These are phyloP conservation scores for Drosophila nannoptera DNA, from an alignment of 1,140 invertebrate genomes.

Conservation along the genomic window DNA sequence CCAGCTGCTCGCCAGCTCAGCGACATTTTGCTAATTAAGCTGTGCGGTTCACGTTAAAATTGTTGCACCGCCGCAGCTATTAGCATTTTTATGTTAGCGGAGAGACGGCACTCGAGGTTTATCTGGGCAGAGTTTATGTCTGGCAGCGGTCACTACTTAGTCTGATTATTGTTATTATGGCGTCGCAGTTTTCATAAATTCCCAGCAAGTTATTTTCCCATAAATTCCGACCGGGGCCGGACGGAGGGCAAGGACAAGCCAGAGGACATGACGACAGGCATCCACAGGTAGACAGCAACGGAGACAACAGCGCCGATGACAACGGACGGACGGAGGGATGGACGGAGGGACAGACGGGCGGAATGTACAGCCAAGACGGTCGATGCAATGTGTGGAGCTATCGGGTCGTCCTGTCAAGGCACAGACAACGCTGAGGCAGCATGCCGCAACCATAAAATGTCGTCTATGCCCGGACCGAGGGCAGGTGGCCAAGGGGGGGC, in stretches of 20 bases:
- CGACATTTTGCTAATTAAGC: constrained; percentile 76
- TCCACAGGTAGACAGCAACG: neutral
- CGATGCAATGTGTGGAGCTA: neutral
- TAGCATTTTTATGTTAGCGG: constrained; percentile 60
- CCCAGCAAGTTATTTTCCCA: constrained; percentile 75
- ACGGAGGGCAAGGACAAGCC: constrained; percentile 22
- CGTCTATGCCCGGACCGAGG: constrained; percentile 40
- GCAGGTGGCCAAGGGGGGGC: neutral
- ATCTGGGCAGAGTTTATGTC: constrained; percentile 73
- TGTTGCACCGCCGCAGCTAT: constrained; percentile 42
- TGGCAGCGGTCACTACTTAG: constrained; percentile 76
- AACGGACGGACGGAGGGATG: neutral
- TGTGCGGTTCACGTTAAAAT: constrained; percentile 66
- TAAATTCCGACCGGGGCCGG: constrained; percentile 53
- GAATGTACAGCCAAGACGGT: constrained; percentile 8
- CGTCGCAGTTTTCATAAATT: constrained; percentile 77
- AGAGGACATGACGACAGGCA: constrained; percentile 18
- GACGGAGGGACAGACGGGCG: constrained; percentile 21
- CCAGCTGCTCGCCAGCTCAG: neutral
- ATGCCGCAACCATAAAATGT: constrained; percentile 36
- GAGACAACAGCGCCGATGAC: neutral
- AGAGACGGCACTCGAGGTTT: constrained; percentile 46
- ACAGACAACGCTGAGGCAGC: constrained; percentile 48
- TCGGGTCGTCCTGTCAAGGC: constrained; percentile 58
- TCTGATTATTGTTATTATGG: constrained; percentile 78